phyloP scores from a whole-genome alignment of 2,888 invertebrate species.

The Patella ulyssiponensis region DNA sequence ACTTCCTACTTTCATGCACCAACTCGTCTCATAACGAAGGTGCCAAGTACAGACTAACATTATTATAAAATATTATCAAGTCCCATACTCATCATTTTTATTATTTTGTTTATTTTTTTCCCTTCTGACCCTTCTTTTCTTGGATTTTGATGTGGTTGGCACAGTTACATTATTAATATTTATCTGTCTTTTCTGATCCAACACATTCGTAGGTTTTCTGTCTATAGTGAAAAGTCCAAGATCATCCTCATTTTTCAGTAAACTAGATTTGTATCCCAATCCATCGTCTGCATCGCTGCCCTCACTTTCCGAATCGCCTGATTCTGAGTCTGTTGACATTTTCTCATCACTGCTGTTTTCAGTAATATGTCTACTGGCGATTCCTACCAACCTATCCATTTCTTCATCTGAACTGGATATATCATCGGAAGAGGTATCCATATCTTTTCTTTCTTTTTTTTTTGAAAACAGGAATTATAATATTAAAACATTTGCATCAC shows the following conservation, averaged over 20 bases:
- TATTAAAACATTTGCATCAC: not conserved
- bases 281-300: not conserved
- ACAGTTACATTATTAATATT: not conserved
- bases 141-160: not conserved
- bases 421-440: not conserved
- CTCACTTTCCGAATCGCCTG: not conserved
- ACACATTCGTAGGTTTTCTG: not conserved
- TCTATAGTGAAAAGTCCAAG: not conserved
- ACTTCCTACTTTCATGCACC: too few relatives aligned
- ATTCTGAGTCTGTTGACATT: not conserved
- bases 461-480: too few relatives aligned
- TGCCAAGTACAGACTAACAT: not conserved
- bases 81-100: slow-evolving; percentile 8
- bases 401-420: not conserved
- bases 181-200: not conserved
- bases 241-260: not conserved
- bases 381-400: not conserved
- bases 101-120: not conserved
- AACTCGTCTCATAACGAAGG: too few relatives aligned
- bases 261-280: not conserved
- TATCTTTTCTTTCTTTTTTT: not conserved
- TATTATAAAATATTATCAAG: not conserved
- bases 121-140: not conserved
- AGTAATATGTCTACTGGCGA: not conserved
- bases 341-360: not conserved